These are phyloP conservation scores for Vanessa tameamea DNA, from an alignment of 1,140 invertebrate species.

Conservation along the genomic window DNA sequence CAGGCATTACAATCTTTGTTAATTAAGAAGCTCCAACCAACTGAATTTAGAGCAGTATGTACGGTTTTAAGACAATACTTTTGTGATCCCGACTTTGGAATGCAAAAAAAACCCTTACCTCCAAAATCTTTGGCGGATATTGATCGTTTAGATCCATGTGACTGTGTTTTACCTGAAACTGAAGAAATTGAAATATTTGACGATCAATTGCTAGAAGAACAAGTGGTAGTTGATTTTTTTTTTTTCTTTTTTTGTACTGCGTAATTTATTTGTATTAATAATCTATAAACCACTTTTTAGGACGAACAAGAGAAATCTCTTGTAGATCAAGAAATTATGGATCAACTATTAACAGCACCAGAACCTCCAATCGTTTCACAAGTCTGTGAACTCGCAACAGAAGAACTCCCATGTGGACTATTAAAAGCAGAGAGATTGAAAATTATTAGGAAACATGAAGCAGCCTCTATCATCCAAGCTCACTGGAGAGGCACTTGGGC, in stretches of 20 bases:
- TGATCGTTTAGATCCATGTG: conserved; percentile 54
- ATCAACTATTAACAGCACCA: conserved; percentile 41
- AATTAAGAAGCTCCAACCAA: conserved; percentile 39
- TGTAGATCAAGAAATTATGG: conserved; percentile 47
- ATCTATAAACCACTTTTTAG: neutral
- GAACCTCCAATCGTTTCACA: conserved; percentile 43
- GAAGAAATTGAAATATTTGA: conserved; percentile 54
- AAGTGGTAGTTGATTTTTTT: conserved; percentile 24
- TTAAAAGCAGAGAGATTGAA: conserved; percentile 61
- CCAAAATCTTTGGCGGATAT: conserved; percentile 47
- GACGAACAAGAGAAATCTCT: conserved; percentile 44
- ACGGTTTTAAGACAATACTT: conserved; percentile 53
- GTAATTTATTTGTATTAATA: no score
- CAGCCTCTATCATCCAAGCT: conserved; percentile 61
- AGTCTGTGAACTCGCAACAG: conserved; percentile 56
- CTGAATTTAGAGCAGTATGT: conserved; percentile 49
- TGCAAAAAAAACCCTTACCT: conserved; percentile 49
- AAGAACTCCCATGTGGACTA: conserved; percentile 55
- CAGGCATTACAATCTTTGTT: conserved; percentile 61
- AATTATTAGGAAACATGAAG: conserved; percentile 56
- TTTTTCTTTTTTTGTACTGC: no score
- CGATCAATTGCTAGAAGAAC: conserved; percentile 42
- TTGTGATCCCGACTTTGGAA: conserved; percentile 67
- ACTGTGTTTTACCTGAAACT: conserved; percentile 58
- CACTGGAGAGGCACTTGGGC: conserved; percentile 66